Conservation (phyloP, 2,888 invertebrate species). For the Meloe dianella region DNA sequence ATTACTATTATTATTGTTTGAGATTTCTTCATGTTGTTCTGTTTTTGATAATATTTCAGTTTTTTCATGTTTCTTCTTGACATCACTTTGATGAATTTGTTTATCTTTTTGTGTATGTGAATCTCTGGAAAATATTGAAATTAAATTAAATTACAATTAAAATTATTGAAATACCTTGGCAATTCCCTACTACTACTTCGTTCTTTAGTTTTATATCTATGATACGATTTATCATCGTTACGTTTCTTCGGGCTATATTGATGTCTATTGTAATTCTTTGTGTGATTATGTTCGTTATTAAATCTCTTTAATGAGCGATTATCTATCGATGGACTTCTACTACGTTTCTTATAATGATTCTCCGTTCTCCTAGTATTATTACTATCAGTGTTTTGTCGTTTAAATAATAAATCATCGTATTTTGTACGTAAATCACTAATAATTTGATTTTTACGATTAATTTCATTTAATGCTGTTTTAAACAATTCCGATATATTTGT, state of each 20-base stretch:
- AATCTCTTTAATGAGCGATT: not conserved
- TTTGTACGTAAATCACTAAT: not conserved
- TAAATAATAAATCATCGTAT: not conserved
- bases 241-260: not conserved
- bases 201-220: not conserved
- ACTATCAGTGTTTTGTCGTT: not conserved
- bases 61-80: not conserved
- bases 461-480: not conserved
- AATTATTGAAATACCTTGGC: not conserved
- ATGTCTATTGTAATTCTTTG: not conserved
- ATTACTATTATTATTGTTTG: too few relatives aligned
- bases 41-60: not conserved
- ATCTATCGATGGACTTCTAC: not conserved
- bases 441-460: slow-evolving; percentile 2
- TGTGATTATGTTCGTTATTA: not conserved
- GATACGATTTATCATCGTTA: not conserved
- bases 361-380: not conserved
- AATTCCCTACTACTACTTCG: not conserved
- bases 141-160: not conserved
- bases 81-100: not conserved
- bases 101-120: not conserved
- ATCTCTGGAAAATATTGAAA: not conserved
- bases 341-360: not conserved
- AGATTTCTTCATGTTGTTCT: not conserved
- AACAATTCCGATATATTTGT: slow-evolving; percentile 21